Evolutionary conservation across 2,888 invertebrate species (phyloP), one percentile per base, ranked within the genome.

Genomic region (Leptinotarsa rubiginosa): DNA sequence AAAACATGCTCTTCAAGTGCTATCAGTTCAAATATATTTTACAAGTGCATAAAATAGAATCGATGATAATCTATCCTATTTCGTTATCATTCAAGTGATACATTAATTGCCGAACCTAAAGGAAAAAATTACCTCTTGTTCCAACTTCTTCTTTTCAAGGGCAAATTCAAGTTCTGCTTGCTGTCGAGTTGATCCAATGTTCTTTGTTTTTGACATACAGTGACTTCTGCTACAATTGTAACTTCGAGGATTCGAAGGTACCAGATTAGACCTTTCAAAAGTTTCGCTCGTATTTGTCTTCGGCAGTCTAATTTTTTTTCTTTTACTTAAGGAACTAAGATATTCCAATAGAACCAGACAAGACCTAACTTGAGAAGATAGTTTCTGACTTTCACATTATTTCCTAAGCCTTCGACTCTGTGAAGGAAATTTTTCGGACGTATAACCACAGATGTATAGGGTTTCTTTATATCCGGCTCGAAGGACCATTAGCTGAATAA

Each of bases 401-500:
- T 47, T 13, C 47, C 47, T 47, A 13, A 47, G 47, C 47, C 1
- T 47, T 13, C 2, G 47, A 47, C 47, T 47, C 13, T 13, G 3
- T 47, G 13, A 47, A 47, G 7, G 7, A 47, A 47, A 1, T 47
- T 47, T 47, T 47, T 47, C 47, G 47, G 3, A 47, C 47, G 2
- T 47, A 47, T 47, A 47, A 47, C n/a, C n/a, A n/a, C n/a, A 52
- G 4, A n/a, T 15, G 18, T 15, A 52, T n/a, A 18, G 54, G 10
- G 82, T 91, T 54, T 5, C 10, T 54, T 18, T 16, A 18, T 54
- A 20, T 18, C 5, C 7, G 16, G 54, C n/a, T 25, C 54, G 18
- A 54, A 10, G 13, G 54, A 18, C 25, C 16, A 25, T 25, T 4
- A 25, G 25, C 4, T 25, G 25, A 25, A 25, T 25, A 25, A 4